Evolutionary conservation across 2,888 invertebrate species (phyloP), one percentile per base, ranked within the genome.

Genomic region (Thysanoteuthis rhombus): DNA sequence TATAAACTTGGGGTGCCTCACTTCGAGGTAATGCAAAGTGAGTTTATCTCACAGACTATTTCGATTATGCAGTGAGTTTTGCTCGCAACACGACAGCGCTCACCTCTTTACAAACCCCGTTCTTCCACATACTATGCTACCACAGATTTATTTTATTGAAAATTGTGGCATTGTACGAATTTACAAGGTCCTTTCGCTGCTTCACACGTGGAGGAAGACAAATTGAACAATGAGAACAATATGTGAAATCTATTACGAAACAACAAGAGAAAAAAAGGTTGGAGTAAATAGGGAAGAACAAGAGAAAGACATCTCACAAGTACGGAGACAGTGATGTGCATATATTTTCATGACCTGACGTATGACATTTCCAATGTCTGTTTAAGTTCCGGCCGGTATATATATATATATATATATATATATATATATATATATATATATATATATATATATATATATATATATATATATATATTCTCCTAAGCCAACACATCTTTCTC

Each of bases 231-330:
- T 75, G n/a, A 8, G 12, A 75, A 75, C 12, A n/a, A n/a, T 32
- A 32, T 75, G 75, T n/a, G 3, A 75, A 75, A 75, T 75, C 8
- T 12, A 75, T 75, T 75, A 75, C 16, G 19, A 75, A 32, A 75
- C 10, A 6, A 16, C 1, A n/a, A 0, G 10, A 1, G 10, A n/a
- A n/a, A n/a, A n/a, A n/a, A n/a, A n/a, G n/a, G 58, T 8, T 0
- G n/a, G 6, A 0, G 6, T 3, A 75, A 75, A 75, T 32, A 8
- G 5, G 6, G n/a, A 75, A 75, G 32, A 6, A n/a, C 32, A 75
- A n/a, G 10, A 12, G 0, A 10, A n/a, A 75, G 8, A 75, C 10
- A n/a, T 75, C n/a, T 75, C 12, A 75, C n/a, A n/a, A 75, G n/a
- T 75, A 75, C 32, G n/a, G 75, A n/a, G 75, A 75, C 75, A 16